phyloP scores from a whole-genome alignment of 2,113 vertebrate genomes.

The Chionis minor region DNA sequence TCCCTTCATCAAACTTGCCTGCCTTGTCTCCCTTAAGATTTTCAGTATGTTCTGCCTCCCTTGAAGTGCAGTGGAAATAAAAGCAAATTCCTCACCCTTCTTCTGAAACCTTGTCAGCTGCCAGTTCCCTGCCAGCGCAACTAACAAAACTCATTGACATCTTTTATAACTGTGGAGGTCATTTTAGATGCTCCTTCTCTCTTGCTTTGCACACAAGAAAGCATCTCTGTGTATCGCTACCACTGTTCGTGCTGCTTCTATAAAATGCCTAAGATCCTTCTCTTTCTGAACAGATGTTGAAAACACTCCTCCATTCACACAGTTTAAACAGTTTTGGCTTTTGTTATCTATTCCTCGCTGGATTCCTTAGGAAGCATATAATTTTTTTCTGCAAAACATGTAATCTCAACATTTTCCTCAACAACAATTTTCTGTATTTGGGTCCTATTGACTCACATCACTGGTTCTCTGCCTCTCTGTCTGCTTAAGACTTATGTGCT shows the following conservation, averaged over 20 bases:
- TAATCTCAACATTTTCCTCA: not conserved
- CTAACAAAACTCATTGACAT: not conserved
- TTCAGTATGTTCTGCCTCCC: not conserved
- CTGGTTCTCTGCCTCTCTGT: not conserved
- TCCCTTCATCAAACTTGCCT: not conserved
- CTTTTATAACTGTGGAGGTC: not conserved
- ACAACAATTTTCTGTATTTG: not conserved
- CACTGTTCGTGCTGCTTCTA: not conserved
- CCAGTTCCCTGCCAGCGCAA: not conserved
- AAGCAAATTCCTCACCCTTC: not conserved
- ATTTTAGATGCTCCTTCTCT: not conserved
- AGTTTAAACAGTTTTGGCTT: not conserved
- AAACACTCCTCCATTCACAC: not conserved
- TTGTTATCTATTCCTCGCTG: not conserved
- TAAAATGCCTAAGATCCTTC: not conserved
- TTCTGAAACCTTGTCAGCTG: not conserved
- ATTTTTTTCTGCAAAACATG: not conserved
- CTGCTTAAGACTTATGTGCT: not conserved
- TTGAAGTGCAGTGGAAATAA: not conserved
- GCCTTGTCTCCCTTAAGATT: not conserved
- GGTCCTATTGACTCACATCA: not conserved
- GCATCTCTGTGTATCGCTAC: accelerated
- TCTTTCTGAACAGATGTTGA: not conserved
- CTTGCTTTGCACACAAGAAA: not conserved
- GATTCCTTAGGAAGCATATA: not conserved